A percentile compares a stretch with the other conserved stretches of the same genome.
Conservation (phyloP, 2,797 vertebrate genomes). For the Mus spretus region DNA sequence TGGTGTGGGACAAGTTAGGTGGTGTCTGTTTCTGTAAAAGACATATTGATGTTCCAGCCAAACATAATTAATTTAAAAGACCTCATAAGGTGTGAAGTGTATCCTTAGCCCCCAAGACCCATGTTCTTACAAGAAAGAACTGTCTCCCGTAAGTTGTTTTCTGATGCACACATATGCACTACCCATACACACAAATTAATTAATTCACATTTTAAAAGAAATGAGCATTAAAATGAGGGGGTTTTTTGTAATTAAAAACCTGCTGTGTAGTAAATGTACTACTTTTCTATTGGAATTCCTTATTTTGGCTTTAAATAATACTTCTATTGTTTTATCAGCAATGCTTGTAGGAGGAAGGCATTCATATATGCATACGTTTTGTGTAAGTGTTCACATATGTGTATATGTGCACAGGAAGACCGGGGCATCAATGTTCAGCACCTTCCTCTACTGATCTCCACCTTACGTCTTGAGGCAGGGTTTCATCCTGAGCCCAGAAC, state of each 20-base stretch:
- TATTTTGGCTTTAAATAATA: constrained; percentile 32
- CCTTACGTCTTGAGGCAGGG: not conserved
- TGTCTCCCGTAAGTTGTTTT: not conserved
- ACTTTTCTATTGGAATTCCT: not conserved
- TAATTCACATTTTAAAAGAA: not conserved
- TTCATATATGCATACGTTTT: not conserved
- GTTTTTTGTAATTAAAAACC: constrained; percentile 18
- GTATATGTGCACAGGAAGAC: not conserved
- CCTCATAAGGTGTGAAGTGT: not conserved
- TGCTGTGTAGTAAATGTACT: not conserved
- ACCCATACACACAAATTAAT: not conserved
- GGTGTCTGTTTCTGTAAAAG: not conserved
- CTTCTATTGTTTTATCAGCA: constrained; percentile 40
- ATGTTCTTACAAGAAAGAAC: not conserved
- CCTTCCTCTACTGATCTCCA: not conserved
- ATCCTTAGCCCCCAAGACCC: not conserved
- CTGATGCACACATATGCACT: not conserved
- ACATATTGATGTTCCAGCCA: not conserved
- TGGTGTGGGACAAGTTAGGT: not conserved
- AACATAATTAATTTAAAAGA: constrained; percentile 5
- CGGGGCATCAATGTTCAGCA: too few relatives aligned
- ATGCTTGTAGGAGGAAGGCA: not conserved
- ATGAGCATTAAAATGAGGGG: not conserved
- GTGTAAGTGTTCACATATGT: not conserved
- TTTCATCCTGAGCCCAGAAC: not conserved